Conservation (phyloP, 2,888 invertebrate species). For the Neoitamus cyanurus region DNA sequence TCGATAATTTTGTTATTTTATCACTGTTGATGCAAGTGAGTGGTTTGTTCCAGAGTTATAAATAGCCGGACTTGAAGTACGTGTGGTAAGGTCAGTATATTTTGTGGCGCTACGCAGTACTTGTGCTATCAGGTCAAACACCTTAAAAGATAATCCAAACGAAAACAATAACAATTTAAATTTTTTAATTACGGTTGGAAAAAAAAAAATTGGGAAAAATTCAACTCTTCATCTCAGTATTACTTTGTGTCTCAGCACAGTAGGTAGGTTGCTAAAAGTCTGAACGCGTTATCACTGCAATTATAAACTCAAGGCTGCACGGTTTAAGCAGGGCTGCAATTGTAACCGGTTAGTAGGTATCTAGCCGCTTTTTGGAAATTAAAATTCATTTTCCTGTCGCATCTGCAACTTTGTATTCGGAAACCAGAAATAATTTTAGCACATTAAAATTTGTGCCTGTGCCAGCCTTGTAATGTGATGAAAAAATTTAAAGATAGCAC, state of each 20-base stretch:
- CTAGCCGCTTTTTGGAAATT: background rate
- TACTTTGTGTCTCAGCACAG: background rate
- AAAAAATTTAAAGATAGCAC: no score
- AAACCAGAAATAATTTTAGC: background rate
- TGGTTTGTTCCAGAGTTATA: background rate
- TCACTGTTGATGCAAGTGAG: background rate
- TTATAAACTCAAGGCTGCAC: background rate
- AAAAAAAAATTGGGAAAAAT: no score
- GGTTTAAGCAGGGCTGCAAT: background rate
- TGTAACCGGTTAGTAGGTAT: background rate
- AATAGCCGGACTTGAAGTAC: background rate
- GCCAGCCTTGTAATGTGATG: no score
- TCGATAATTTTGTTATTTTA: background rate
- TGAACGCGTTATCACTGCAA: background rate
- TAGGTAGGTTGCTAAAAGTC: background rate
- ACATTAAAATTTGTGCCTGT: no score
- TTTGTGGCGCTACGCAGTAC: no score
- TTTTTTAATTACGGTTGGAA: no score
- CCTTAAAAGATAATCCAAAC: no score
- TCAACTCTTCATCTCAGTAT: background rate
- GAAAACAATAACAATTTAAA: no score
- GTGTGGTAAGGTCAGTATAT: background rate
- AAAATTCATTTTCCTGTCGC: background rate
- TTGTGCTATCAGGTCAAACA: background rate
- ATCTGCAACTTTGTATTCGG: background rate